Conservation (phyloP, 1,140 invertebrate genomes). For the Mercenaria mercenaria region DNA sequence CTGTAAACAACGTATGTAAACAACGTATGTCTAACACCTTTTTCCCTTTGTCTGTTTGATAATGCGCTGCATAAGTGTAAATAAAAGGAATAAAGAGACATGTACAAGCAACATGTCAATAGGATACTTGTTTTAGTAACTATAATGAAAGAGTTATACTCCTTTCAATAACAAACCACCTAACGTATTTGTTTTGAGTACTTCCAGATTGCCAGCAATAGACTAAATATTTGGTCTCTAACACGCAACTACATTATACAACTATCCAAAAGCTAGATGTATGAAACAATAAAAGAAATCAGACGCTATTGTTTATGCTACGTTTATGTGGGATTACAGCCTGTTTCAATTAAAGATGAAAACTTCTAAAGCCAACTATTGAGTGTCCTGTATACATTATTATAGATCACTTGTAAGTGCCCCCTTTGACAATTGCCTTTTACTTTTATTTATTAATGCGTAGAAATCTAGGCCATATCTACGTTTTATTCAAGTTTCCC, state of each 20-base stretch:
- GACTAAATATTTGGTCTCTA: conserved; percentile 39
- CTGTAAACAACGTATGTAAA: no score
- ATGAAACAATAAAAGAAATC: conserved; percentile 46
- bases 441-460: neutral
- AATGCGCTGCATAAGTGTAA: neutral
- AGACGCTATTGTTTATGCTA: conserved; percentile 25
- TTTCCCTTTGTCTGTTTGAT: neutral
- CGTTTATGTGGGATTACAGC: neutral
- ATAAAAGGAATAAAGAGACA: neutral
- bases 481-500: neutral
- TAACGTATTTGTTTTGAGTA: conserved; percentile 8
- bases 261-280: neutral
- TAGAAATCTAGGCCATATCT: neutral
- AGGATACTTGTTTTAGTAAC: neutral
- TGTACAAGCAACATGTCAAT: neutral
- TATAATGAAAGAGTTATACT: conserved; percentile 9
- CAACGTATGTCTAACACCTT: neutral
- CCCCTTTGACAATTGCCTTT: conserved; percentile 1
- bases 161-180: conserved; percentile 18
- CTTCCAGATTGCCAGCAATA: neutral
- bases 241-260: conserved; percentile 27
- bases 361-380: neutral
- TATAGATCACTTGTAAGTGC: conserved; percentile 1
- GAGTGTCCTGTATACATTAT: neutral
- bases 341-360: conserved; percentile 9